phyloP scores from a whole-genome alignment of 2,797 vertebrate species.

The Sciaenops ocellatus region DNA sequence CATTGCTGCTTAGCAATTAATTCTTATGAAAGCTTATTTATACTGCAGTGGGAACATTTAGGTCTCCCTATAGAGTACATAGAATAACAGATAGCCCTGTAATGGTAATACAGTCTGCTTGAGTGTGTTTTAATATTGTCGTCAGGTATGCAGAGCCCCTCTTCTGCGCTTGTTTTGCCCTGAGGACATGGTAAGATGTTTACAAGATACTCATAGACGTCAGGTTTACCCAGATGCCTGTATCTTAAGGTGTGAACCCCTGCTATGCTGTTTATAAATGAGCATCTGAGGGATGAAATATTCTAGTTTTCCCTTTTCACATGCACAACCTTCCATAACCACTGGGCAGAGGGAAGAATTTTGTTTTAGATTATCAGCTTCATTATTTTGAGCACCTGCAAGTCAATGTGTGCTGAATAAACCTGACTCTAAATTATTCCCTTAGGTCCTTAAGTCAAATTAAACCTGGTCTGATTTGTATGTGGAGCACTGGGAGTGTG shows the following conservation, averaged over 20 bases:
- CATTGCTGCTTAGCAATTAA: constrained; percentile 46
- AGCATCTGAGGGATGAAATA: constrained; percentile 17
- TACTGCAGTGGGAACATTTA: constrained; percentile 47
- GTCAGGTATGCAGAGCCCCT: constrained; percentile 39
- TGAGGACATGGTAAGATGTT: constrained; percentile 52
- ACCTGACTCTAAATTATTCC: constrained; percentile 51
- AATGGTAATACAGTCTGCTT: not conserved
- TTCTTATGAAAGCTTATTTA: constrained; percentile 48
- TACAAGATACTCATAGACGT: constrained; percentile 45
- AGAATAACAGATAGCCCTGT: constrained; percentile 12
- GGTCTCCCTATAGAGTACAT: constrained; percentile 32
- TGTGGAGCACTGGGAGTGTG: constrained; percentile 12
- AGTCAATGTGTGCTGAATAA: constrained; percentile 53
- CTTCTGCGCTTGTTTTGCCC: constrained; percentile 57
- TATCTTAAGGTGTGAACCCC: constrained; percentile 19
- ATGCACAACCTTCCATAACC: constrained; percentile 16
- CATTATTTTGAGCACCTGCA: constrained; percentile 61
- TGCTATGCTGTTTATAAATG: constrained; percentile 25
- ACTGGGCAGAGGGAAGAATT: constrained; percentile 6
- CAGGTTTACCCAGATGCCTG: constrained; percentile 13
- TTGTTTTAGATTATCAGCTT: constrained; percentile 51
- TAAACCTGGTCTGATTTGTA: constrained; percentile 52
- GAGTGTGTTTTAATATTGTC: constrained; percentile 33
- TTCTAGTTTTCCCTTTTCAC: not conserved
- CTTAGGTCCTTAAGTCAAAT: constrained; percentile 59